A percentile compares a stretch with the other conserved stretches of the same genome.
Evolutionary conservation across 2,797 vertebrate genomes (phyloP).

Genomic region (Spinus olivaceus): DNA sequence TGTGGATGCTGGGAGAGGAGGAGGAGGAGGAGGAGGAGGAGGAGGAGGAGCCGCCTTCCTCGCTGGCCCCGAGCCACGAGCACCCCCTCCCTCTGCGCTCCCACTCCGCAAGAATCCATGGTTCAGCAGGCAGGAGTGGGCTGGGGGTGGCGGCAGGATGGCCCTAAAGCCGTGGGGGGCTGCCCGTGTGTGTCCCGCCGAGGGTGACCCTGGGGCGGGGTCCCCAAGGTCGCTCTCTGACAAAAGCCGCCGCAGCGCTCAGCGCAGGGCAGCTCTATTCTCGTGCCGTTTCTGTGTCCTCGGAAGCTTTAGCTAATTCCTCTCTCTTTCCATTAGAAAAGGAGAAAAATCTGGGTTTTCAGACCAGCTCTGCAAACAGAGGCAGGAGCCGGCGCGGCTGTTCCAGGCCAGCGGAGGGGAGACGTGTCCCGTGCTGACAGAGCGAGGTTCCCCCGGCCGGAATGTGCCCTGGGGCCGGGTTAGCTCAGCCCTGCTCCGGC

Average conservation of each 20-base stretch:
- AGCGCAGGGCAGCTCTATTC: neutral
- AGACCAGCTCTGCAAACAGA: neutral
- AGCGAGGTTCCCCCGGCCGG: neutral
- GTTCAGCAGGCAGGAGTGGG: neutral
- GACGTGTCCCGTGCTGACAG: neutral
- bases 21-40: neutral
- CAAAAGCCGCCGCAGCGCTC: neutral
- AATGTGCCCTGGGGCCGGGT: no score
- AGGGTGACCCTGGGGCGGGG: no score
- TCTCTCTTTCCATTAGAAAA: neutral
- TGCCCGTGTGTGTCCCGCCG: rapidly evolving
- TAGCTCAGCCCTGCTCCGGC: neutral
- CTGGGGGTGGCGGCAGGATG: neutral
- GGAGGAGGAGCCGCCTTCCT: neutral
- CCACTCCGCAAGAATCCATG: rapidly evolving
- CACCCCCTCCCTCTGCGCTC: neutral
- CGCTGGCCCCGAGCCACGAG: neutral
- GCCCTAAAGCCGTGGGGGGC: rapidly evolving
- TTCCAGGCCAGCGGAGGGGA: neutral
- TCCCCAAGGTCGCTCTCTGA: neutral
- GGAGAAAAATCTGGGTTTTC: slow-evolving; percentile 26
- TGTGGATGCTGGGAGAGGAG: neutral
- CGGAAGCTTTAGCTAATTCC: neutral
- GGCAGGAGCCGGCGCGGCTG: neutral
- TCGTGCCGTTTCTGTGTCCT: neutral